Base-by-base conservation (phyloP, 2,113 vertebrate species). In the Alces alces region DNA sequence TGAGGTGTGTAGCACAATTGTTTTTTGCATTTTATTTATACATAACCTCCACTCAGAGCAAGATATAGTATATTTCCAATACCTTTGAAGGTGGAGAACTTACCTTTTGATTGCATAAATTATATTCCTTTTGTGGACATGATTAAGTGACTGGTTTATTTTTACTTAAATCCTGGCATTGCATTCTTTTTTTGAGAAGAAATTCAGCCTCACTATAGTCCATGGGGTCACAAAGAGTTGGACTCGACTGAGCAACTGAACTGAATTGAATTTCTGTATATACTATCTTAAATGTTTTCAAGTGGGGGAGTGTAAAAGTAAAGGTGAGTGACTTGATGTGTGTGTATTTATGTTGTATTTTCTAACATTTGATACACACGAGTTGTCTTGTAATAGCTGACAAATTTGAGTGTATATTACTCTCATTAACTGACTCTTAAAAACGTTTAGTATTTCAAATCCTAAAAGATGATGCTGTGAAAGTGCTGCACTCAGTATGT, bases 251-350 rank as follows among this genome's bases (percentile, higher is more conserved):
- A 70, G 64, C 2, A 21, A 36, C 64, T 66, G 64, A 66, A 36
- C 33, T 66, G 64, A 66, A n/a, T 57, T 94, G 66, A 54, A 84
- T 94, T 92, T 97, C 10, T 84, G 5, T 43, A 60, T 96, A 27
- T 76, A 78, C 27, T 57, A 21, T 84, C n/a, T 88, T 79, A 85
- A 96, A 79, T 94, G 43, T 88, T 94, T 97, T 84, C 50, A 91
- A 45, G 14, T 89, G 52, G 66, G 27, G 30, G 33, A 92, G 66
- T 82, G 30, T 54, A 78, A 86, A 70, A 85, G n/a, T 85, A 89
- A 36, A 87, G 30, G 60, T 89, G 58, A 92, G n/a, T 39, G 79
- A 70, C 25, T 91, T 73, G 52, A 2, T 66, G 50, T 93, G 27
- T 60, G 27, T 89, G 19, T 84, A 36, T 85, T 96, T 86, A 43